These are phyloP conservation scores for Atrina japonica DNA, from an alignment of 2,888 invertebrate genomes.

Conservation along the genomic window DNA sequence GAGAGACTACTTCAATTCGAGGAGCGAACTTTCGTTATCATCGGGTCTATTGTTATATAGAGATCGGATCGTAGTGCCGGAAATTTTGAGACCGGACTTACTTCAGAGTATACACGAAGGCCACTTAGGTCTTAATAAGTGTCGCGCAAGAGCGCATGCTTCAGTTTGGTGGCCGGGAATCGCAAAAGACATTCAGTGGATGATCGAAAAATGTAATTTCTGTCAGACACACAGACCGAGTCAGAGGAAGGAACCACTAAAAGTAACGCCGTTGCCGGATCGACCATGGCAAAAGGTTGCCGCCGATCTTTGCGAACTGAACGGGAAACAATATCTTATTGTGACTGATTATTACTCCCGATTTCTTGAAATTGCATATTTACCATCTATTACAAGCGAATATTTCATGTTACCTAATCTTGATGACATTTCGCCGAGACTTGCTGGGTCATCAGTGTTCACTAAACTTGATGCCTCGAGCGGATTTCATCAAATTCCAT, in stretches of 20 bases:
- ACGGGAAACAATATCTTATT: conserved; percentile 37
- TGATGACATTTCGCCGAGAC: conserved; percentile 41
- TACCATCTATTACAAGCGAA: conserved; percentile 33
- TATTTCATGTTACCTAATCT: conserved; percentile 41
- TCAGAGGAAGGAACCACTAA: conserved; percentile 47
- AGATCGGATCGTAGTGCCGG: conserved; percentile 32
- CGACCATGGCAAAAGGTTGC: conserved; percentile 49
- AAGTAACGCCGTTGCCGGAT: conserved; percentile 39
- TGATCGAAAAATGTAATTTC: conserved; percentile 32
- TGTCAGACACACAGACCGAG: conserved; percentile 41
- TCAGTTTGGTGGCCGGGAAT: conserved; percentile 53
- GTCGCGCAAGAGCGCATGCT: conserved; percentile 38
- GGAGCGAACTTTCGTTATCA: conserved; percentile 33
- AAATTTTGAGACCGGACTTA: conserved; percentile 1
- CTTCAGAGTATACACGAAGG: conserved; percentile 49
- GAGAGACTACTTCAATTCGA: conserved; percentile 26
- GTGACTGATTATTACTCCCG: conserved; percentile 48
- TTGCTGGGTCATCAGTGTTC: conserved; percentile 37
- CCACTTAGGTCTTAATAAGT: conserved; percentile 51
- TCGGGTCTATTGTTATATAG: conserved; percentile 40
- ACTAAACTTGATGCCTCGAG: conserved; percentile 38
- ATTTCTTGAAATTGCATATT: conserved; percentile 40
- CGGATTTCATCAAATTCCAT: conserved; percentile 45
- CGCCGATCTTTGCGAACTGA: conserved; percentile 47
- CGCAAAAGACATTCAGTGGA: conserved; percentile 29